Conservation (phyloP, 1,140 invertebrate genomes). For the Stratiolaelaps scimitus region DNA sequence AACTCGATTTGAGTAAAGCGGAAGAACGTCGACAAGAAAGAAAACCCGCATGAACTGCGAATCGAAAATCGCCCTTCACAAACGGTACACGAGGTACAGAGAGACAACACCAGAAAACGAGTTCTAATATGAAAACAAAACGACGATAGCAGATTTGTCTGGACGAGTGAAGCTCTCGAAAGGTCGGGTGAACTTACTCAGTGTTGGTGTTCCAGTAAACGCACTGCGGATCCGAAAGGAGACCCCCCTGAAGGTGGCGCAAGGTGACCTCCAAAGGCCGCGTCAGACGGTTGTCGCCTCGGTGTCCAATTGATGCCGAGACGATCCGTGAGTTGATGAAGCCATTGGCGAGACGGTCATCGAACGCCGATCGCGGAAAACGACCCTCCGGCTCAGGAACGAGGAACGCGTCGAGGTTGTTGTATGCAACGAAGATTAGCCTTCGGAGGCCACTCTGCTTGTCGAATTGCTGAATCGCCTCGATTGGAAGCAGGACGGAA, state of each 20-base stretch:
- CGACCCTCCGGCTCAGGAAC: slow-evolving; percentile 17
- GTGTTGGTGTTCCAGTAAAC: slow-evolving; percentile 8
- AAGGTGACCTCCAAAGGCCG: background rate
- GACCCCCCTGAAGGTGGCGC: background rate
- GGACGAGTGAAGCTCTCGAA: no score
- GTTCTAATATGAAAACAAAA: no score
- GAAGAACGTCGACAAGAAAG: no score
- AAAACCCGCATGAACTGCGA: no score
- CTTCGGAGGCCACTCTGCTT: slow-evolving; percentile 7
- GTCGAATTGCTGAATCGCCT: slow-evolving; percentile 21
- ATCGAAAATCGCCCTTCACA: no score
- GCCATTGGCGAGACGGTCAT: background rate
- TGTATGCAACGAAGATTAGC: slow-evolving; percentile 20
- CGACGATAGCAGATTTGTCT: no score
- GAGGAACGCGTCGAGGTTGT: slow-evolving; percentile 17
- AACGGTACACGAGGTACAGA: no score
- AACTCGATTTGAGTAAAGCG: no score
- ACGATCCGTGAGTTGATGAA: slow-evolving; percentile 22
- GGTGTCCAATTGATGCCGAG: background rate
- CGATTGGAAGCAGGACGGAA: slow-evolving; percentile 9
- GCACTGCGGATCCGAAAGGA: slow-evolving; percentile 19
- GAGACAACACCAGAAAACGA: no score
- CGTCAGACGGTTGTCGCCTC: background rate
- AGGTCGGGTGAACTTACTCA: background rate
- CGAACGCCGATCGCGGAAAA: slow-evolving; percentile 10